These are phyloP conservation scores for Colletes gigas DNA, from an alignment of 1,140 invertebrate genomes.

Conservation along the genomic window DNA sequence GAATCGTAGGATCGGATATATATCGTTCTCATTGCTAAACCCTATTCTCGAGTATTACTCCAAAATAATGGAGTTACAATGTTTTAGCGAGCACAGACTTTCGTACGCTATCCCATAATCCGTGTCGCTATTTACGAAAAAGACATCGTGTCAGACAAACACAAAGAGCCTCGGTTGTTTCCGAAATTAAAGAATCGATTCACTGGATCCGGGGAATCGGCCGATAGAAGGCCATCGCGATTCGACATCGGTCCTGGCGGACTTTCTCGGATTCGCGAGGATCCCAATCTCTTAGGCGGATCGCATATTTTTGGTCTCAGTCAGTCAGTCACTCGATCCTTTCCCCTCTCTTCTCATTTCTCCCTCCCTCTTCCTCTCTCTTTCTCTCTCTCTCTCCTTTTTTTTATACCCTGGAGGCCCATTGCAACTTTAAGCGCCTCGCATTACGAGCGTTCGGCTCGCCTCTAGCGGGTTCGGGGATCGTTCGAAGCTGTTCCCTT, in stretches of 20 bases:
- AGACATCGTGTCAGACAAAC: too few relatives aligned
- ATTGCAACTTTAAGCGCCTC: conserved; percentile 75
- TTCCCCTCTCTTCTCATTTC: conserved; percentile 48
- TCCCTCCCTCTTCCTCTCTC: conserved; percentile 22
- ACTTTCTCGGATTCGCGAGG: conserved; percentile 8
- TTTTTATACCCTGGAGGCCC: conserved; percentile 69
- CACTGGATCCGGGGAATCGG: background rate
- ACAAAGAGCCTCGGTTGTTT: too few relatives aligned
- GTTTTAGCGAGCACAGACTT: too few relatives aligned
- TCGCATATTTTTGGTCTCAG: conserved; percentile 68
- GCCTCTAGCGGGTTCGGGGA: conserved; percentile 64
- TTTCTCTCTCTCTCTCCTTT: conserved; percentile 40
- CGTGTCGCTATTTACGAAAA: too few relatives aligned
- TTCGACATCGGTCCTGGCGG: conserved; percentile 11
- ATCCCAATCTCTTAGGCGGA: conserved; percentile 70
- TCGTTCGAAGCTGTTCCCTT: conserved; percentile 53
- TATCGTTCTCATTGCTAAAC: too few relatives aligned
- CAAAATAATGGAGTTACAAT: too few relatives aligned
- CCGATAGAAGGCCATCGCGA: background rate
- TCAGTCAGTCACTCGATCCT: conserved; percentile 69
- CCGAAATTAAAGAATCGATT: background rate
- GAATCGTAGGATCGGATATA: too few relatives aligned
- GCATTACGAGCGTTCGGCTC: conserved; percentile 72
- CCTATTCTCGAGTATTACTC: too few relatives aligned
- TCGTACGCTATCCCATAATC: too few relatives aligned